Evolutionary conservation across 2,888 invertebrate species (phyloP).

Genomic region (Entomobrya multifasciata): DNA sequence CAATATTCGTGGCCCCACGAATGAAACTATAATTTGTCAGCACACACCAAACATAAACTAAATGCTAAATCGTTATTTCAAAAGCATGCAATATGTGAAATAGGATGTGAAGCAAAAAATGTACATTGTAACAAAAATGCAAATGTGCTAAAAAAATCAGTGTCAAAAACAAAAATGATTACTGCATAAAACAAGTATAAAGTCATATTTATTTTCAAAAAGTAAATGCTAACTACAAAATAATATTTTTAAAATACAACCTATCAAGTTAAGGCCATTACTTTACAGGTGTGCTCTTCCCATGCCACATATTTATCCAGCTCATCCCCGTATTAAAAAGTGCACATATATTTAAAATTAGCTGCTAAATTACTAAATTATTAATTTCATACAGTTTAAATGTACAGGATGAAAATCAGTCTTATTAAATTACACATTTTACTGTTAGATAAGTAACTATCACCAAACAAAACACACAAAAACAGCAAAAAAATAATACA

Average conservation of each 20-base stretch:
- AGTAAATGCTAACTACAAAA: conserved; percentile 55
- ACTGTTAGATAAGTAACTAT: conserved; percentile 14
- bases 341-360: not conserved
- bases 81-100: conserved; percentile 42
- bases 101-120: conserved; percentile 65
- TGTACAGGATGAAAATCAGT: conserved; percentile 64
- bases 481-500: conserved; percentile 18
- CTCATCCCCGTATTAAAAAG: not conserved
- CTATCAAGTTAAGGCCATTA: conserved; percentile 4
- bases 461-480: conserved; percentile 11
- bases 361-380: not conserved
- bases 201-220: conserved; percentile 66
- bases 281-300: too few relatives aligned
- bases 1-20: too few relatives aligned
- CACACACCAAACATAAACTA: too few relatives aligned
- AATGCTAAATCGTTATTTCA: too few relatives aligned
- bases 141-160: conserved; percentile 59
- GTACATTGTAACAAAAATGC: conserved; percentile 43
- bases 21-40: too few relatives aligned
- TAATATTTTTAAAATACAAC: not conserved
- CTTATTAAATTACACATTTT: conserved; percentile 45
- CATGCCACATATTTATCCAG: too few relatives aligned
- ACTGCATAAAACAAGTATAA: conserved; percentile 56
- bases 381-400: conserved; percentile 61
- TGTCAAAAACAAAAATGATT: conserved; percentile 56